Evolutionary conservation across 2,113 vertebrate genomes (phyloP), one percentile per base, ranked within the genome.

Genomic region (Oncorhynchus masou): DNA sequence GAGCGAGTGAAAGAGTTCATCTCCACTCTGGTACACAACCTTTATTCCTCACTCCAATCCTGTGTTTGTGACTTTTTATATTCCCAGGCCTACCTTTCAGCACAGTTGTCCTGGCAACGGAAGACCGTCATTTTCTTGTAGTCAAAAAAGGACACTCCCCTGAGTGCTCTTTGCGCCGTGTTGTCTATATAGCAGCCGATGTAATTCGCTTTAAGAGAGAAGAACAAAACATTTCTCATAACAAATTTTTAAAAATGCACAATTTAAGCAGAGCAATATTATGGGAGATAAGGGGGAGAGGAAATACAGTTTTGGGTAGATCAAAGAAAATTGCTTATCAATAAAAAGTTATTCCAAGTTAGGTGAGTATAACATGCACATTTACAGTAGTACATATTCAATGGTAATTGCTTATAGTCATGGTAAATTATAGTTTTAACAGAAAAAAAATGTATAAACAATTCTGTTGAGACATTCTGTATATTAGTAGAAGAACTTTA

Each of bases 81-180:
- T 22, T 62, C 19, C 3, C 20, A n/a, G 29, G 25, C 27, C 3
- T 95, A 98, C 98, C 98, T 94, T 89, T 99, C 97, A 0, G 96
- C 98, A 67, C 98, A 99, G 96, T 97, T 99, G 96, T 99, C 98
- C 90, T 99, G 98, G 94, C 97, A 99, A 90, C 97, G 98, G 86
- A 99, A 99, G 79, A 98, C 90, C 9, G 98, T 98, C 98, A 99
- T 99, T 94, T 97, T 99, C 90, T 97, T 98, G 95, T 99, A 99
- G 97, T 99, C 98, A 2, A 97, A 96, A 92, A 99, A 99, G 83
- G 97, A 98, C 77, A 96, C 94, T 24, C 98, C 98, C 20, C 95
- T 94, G 75, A 99, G 95, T 0, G 96, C 95, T 83, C 97, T 91
- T 64, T 84, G 95, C 79, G 93, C 94, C 54, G 93, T 97, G 91